phyloP scores from a whole-genome alignment of 2,888 invertebrate genomes.

The Lithophane socia region DNA sequence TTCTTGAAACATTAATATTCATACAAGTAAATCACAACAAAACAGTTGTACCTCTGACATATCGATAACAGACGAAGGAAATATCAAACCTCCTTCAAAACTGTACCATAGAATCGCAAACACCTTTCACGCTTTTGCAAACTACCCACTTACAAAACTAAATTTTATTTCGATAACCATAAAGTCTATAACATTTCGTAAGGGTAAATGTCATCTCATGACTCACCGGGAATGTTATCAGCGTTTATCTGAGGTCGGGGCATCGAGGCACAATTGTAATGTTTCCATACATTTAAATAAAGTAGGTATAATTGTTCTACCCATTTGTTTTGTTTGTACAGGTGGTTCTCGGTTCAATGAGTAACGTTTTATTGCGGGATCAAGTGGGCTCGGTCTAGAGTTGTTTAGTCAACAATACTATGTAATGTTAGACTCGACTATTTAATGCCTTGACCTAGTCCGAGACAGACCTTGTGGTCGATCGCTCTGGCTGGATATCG shows the following conservation, averaged over 20 bases:
- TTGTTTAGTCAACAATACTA: constrained; percentile 57
- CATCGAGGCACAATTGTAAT: constrained; percentile 35
- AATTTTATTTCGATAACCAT: constrained; percentile 24
- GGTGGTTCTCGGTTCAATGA: constrained; percentile 58
- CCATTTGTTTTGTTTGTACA: constrained; percentile 59
- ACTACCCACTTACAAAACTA: constrained; percentile 10
- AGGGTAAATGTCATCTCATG: constrained; percentile 42
- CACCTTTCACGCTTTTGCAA: constrained; percentile 36
- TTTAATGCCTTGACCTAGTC: constrained; percentile 53
- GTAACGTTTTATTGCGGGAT: constrained; percentile 44
- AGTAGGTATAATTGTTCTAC: constrained; percentile 52
- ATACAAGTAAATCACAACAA: constrained; percentile 2
- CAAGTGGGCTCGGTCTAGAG: constrained; percentile 46
- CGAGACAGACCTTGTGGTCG: constrained; percentile 51
- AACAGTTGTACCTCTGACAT: constrained; percentile 21
- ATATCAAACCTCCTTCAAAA: constrained; percentile 51
- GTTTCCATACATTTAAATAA: constrained; percentile 59
- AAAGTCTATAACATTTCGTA: constrained; percentile 21
- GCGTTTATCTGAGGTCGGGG: constrained; percentile 51
- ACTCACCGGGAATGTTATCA: constrained; percentile 61
- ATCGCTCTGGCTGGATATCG: constrained; percentile 43
- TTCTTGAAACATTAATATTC: constrained; percentile 8
- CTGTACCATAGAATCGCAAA: constrained; percentile 31
- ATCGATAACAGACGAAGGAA: constrained; percentile 55
- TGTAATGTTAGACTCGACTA: constrained; percentile 53